Conservation (phyloP, 2,113 vertebrate species). For the Notiomystis cincta region DNA sequence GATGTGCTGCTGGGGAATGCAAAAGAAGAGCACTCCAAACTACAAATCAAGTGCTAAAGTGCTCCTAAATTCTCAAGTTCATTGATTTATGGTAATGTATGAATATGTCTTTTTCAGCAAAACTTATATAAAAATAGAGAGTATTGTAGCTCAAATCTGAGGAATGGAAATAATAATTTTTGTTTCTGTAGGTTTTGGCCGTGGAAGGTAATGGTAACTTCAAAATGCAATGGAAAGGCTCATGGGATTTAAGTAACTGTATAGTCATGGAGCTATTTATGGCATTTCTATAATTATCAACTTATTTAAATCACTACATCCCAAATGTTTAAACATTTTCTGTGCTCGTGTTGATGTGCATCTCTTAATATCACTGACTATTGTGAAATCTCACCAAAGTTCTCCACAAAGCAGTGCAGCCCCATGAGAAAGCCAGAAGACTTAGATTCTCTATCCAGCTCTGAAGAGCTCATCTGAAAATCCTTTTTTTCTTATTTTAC, state of each 20-base stretch:
- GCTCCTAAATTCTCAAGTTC: background rate
- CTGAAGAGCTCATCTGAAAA: background rate
- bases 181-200: background rate
- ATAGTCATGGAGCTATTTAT: background rate
- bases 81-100: conserved; percentile 33
- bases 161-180: background rate
- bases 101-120: background rate
- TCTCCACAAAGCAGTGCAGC: background rate
- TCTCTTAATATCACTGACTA: background rate
- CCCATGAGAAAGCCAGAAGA: background rate
- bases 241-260: background rate
- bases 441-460: background rate
- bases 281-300: background rate
- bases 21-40: background rate
- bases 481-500: background rate
- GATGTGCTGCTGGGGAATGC: background rate
- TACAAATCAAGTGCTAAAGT: background rate
- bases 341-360: background rate
- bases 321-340: background rate
- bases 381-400: background rate
- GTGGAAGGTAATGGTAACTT: background rate
- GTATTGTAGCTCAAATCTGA: background rate
- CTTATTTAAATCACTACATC: background rate
- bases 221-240: background rate
- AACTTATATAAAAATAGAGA: background rate